phyloP scores from a whole-genome alignment of 2,888 invertebrate species.

The Agriopis marginaria region DNA sequence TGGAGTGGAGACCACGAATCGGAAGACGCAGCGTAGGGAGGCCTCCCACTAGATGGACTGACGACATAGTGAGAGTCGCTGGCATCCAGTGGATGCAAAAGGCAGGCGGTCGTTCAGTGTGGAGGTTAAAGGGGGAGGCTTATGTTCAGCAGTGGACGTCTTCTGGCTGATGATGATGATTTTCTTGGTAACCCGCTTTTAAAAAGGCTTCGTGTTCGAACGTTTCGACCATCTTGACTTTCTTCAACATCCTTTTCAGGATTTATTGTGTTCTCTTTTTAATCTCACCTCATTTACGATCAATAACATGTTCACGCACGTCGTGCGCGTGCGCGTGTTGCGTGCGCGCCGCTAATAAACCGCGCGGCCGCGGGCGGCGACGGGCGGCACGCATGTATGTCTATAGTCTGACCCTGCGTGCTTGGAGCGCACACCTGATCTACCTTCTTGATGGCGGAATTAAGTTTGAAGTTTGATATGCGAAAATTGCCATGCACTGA shows the following conservation, averaged over 20 bases:
- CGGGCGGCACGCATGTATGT: conserved; percentile 43
- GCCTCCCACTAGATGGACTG: no score
- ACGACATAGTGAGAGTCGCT: no score
- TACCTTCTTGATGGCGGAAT: background rate
- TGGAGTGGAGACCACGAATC: no score
- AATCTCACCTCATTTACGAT: conserved; percentile 12
- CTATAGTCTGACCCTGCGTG: background rate
- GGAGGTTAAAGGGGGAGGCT: no score
- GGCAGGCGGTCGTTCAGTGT: no score
- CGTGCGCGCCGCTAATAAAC: conserved; percentile 52
- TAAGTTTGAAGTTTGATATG: no score
- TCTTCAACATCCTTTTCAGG: conserved; percentile 6
- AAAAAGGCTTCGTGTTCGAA: background rate
- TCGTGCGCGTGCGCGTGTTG: conserved; percentile 51
- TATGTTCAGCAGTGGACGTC: no score
- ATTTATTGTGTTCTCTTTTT: conserved; percentile 4
- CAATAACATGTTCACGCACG: conserved; percentile 20
- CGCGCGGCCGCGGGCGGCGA: conserved; percentile 43
- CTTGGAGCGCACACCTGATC: background rate
- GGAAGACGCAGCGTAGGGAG: no score
- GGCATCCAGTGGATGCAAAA: no score
- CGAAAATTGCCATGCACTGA: background rate
- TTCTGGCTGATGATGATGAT: no score
- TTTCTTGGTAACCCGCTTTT: background rate
- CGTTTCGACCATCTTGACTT: background rate